A percentile compares a stretch with the other conserved stretches of the same genome.
phyloP scores from a whole-genome alignment of 2,888 invertebrate species.

The Hirtodrosophila cameraria region DNA sequence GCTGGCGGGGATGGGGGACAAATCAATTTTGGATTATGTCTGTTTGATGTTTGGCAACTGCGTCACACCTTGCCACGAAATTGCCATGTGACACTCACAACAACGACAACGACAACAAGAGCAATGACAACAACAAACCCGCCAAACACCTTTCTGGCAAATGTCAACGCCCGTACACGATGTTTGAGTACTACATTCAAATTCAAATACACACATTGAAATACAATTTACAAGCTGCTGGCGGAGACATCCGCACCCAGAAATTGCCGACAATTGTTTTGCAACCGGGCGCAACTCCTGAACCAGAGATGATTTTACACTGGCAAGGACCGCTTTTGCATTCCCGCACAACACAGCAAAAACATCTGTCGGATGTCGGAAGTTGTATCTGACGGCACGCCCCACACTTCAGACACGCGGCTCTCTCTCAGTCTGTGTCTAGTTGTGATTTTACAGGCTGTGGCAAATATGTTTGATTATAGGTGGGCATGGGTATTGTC shows the following conservation, averaged over 20 bases:
- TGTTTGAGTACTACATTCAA: slow-evolving; percentile 41
- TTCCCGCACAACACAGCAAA: slow-evolving; percentile 43
- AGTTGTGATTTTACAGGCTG: too few relatives aligned
- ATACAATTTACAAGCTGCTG: slow-evolving; percentile 65
- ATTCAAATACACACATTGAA: slow-evolving; percentile 37
- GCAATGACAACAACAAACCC: slow-evolving; percentile 11
- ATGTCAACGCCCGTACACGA: slow-evolving; percentile 71
- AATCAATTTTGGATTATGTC: slow-evolving; percentile 59
- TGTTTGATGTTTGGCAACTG: slow-evolving; percentile 62
- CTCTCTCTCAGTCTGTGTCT: slow-evolving; percentile 1
- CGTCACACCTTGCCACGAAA: slow-evolving; percentile 66
- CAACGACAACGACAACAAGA: slow-evolving; percentile 5
- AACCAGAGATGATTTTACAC: background rate
- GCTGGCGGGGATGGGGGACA: slow-evolving; percentile 7
- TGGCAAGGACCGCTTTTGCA: slow-evolving; percentile 27
- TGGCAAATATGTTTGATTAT: slow-evolving; percentile 8
- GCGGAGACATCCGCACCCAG: slow-evolving; percentile 66
- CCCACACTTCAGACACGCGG: slow-evolving; percentile 58
- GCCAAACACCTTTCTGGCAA: slow-evolving; percentile 65
- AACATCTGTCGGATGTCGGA: slow-evolving; percentile 80
- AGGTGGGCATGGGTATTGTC: slow-evolving; percentile 55
- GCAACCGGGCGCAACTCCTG: slow-evolving; percentile 70
- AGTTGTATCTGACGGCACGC: slow-evolving; percentile 81
- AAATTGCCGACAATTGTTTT: slow-evolving; percentile 70
- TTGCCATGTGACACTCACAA: slow-evolving; percentile 33